Base-by-base conservation (phyloP, 2,888 invertebrate species). In the Cartodere bifasciata region DNA sequence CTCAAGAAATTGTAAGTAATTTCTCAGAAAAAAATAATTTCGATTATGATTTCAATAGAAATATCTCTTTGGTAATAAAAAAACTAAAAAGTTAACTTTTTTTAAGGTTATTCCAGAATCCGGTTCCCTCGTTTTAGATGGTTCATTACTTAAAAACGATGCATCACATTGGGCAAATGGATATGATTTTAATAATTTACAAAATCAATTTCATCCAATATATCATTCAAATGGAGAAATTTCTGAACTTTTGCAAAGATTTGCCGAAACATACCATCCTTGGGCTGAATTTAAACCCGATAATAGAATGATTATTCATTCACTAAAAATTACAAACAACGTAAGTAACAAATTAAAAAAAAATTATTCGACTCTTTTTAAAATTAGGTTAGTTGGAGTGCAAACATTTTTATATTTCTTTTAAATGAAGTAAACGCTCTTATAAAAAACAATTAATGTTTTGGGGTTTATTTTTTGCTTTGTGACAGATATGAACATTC, bases 101-200 rank as follows among this genome's bases (percentile, higher is more conserved):
- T n/a, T 42, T 11, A 28, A 49, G 49, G 31, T 61, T 0, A 69
- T 86, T 1, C 72, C 75, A 0, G 49, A 51, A 16, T 56, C 53
- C 3, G 72, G 72, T 0, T 67, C 71, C 1, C 54, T 73, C 23
- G 66, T 72, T 31, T 63, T 76, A 37, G 83, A 90, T 60, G 79
- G 90, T 46, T 81, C 79, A 0, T 63, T 92, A 24, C 76, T 81
- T 71, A 70, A 75, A n/a, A 75, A 82, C 50, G 80, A 83, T 55
- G 77, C 80, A 0, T 68, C 75, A 40, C 79, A 83, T 51, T 91
- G 90, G 90, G 75, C 82, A 1, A 79, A 79, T 4, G 80, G 78
- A 1, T 79, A 85, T 53, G 86, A 86, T 60, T 77, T 65, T 65
- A 80, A 65, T 58, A 62, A 64, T 57, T 61, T 72, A 34, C 73